Evolutionary conservation across 2,797 vertebrate species (phyloP).

Genomic region (Carduelis carduelis): DNA sequence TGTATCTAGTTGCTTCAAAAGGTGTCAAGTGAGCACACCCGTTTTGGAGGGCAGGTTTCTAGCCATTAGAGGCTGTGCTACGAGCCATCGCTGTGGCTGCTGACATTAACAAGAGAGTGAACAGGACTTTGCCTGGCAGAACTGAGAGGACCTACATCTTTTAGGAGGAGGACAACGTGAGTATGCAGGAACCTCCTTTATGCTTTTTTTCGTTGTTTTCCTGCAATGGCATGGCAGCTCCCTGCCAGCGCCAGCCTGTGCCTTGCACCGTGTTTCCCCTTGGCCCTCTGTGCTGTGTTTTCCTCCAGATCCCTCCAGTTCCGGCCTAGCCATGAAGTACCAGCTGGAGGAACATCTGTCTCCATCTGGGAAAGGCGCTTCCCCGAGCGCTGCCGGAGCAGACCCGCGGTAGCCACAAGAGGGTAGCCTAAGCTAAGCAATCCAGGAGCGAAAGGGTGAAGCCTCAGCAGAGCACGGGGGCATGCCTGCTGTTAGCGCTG

Average conservation of each 20-base stretch:
- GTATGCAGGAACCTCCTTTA: background rate
- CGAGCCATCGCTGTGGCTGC: rapidly evolving
- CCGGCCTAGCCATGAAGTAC: background rate
- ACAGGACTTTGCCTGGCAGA: background rate
- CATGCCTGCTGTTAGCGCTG: background rate
- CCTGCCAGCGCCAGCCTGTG: rapidly evolving
- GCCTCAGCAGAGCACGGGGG: background rate
- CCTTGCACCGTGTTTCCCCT: background rate
- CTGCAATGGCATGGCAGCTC: background rate
- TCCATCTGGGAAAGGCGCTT: background rate
- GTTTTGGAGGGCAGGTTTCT: background rate
- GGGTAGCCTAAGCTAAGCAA: conserved; percentile 62
- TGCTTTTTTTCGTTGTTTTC: background rate
- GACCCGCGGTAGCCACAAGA: conserved; percentile 40
- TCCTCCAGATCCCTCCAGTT: background rate
- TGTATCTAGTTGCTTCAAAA: background rate
- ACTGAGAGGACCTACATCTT: background rate
- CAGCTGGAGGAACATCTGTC: background rate
- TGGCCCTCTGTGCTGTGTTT: background rate
- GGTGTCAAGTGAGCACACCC: background rate
- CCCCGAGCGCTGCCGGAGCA: background rate
- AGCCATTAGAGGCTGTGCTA: background rate
- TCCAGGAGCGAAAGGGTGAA: background rate
- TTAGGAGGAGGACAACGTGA: background rate
- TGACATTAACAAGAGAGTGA: background rate